Evolutionary conservation across 2,888 invertebrate species (phyloP).

Genomic region (Seladonia tumulorum): DNA sequence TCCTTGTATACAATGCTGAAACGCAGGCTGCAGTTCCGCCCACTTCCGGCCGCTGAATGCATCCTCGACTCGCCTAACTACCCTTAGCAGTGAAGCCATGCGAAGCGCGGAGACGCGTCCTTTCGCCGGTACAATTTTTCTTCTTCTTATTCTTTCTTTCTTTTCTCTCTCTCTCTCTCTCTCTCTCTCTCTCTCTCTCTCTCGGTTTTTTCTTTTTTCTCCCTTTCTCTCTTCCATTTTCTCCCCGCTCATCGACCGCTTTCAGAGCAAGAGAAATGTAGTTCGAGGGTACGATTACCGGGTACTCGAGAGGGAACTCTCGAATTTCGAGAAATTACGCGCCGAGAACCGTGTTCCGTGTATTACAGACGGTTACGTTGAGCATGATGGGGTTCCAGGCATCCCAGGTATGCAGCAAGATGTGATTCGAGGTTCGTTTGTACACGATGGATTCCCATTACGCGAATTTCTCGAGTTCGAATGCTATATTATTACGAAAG

Average conservation of each 20-base stretch:
- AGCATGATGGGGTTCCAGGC: neutral
- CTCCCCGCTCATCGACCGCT: slow-evolving; percentile 44
- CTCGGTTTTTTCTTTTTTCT: slow-evolving; percentile 9
- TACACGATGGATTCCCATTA: slow-evolving; percentile 7
- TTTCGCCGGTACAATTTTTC: slow-evolving; percentile 75
- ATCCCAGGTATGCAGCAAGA: neutral
- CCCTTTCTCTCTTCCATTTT: slow-evolving; percentile 10
- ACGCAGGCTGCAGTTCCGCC: slow-evolving; percentile 83
- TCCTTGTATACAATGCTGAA: slow-evolving; percentile 79
- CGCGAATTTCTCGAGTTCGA: neutral
- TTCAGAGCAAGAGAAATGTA: slow-evolving; percentile 61
- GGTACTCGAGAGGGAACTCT: slow-evolving; percentile 46
- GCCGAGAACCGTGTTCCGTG: neutral
- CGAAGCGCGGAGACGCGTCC: slow-evolving; percentile 79
- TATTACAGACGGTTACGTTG: neutral
- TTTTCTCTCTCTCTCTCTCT: slow-evolving; percentile 22
- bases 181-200: slow-evolving; percentile 1
- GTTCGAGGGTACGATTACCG: slow-evolving; percentile 50
- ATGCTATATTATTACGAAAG: neutral
- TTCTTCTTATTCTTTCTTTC: slow-evolving; percentile 42
- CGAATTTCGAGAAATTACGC: slow-evolving; percentile 49
- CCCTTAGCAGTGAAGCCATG: slow-evolving; percentile 81
- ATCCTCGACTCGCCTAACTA: slow-evolving; percentile 82
- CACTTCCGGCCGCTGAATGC: slow-evolving; percentile 83
- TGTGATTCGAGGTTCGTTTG: slow-evolving; percentile 5